Base-by-base conservation (phyloP, 2,888 invertebrate genomes). In the Campoplex nolae region DNA sequence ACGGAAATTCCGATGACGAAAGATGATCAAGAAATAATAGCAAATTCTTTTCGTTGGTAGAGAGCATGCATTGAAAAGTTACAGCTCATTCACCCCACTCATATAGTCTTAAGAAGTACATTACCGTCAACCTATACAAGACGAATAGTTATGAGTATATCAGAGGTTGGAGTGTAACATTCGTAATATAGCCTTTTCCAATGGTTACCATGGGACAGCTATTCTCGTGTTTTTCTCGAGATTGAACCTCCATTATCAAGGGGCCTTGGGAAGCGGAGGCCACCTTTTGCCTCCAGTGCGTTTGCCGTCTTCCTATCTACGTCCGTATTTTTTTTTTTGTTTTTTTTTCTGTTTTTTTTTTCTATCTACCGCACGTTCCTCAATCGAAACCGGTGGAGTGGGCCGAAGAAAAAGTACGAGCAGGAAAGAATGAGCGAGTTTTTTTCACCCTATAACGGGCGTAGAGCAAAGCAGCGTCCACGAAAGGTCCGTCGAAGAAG, bases 241-340 rank as follows among this genome's bases (percentile, higher is more conserved):
- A 88, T 89, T 75, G 86, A 82, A 78, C 83, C 75, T 35, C 88
- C 83, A 86, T 88, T 89, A 86, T 79, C 62, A 74, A 71, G 78
- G 68, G 85, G 80, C 70, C 82, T 77, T 42, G 13, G 45, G 51
- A 77, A n/a, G n/a, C 35, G 68, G 88, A 68, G 83, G 70, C 70
- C 73, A 83, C 54, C 76, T 79, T 84, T 77, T 77, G 70, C 75
- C 48, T 70, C 35, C 9, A 65, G 13, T 81, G 65, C 83, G 81
- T 84, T 84, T 81, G 83, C 32, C 65, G 48, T 65, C 32, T 81
- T 85, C 56, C 81, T 73, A 80, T 85, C 73, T 54, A 73, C 35
- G n/a, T 35, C 28, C 42, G 35, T 73, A 35, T 48, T 75, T 56
- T 58, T 58, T 38, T 38, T 38, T 38, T 38, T 38, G 2, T 38